A percentile compares a stretch with the other conserved stretches of the same genome.
Evolutionary conservation across 2,797 vertebrate species (phyloP).

Genomic region (Argya squamiceps): DNA sequence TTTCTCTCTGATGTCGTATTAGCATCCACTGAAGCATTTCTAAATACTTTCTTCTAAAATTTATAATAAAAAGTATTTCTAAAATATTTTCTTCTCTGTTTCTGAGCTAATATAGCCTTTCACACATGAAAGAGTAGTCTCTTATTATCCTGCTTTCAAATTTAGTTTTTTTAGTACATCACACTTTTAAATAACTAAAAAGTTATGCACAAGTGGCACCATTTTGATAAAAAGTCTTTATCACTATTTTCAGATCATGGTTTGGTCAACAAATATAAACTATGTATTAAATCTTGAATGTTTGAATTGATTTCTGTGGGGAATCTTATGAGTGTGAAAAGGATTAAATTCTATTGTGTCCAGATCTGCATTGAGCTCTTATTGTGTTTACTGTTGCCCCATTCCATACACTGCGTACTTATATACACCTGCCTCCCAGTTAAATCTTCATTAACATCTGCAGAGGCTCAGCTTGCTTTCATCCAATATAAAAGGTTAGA

Average conservation of each 20-base stretch:
- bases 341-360: neutral
- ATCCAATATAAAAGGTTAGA: neutral
- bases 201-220: neutral
- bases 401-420: neutral
- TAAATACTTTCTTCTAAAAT: neutral
- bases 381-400: neutral
- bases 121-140: neutral
- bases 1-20: neutral
- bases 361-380: neutral
- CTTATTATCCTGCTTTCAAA: neutral
- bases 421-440: neutral
- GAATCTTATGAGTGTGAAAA: neutral
- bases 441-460: slow-evolving; percentile 25
- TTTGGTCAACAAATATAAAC: neutral
- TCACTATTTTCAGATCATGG: neutral
- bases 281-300: neutral
- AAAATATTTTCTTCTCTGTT: neutral
- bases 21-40: neutral
- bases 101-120: neutral
- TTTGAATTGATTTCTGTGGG: neutral
- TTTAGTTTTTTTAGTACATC: neutral
- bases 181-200: neutral
- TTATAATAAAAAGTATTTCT: neutral
- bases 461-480: neutral
- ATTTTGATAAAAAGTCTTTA: neutral